phyloP scores from a whole-genome alignment of 1,140 invertebrate genomes.

The Atopsyche davidsoni region DNA sequence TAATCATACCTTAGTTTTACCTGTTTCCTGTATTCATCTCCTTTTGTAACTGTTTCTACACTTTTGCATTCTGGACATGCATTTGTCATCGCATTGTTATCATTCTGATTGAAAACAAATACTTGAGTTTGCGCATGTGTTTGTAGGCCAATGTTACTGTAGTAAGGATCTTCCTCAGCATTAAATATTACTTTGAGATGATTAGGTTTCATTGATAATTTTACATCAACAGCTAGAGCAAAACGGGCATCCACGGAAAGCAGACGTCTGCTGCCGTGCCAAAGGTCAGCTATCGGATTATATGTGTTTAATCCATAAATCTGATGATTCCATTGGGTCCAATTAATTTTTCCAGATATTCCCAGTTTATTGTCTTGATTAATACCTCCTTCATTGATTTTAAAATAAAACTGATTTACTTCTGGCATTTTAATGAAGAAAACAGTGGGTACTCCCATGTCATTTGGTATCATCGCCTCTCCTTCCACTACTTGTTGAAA shows the following conservation, averaged over 20 bases:
- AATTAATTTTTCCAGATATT: constrained; percentile 8
- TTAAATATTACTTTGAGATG: constrained; percentile 4
- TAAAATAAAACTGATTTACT: too few species aligned
- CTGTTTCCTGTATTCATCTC: constrained; percentile 31
- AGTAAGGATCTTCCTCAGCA: background rate
- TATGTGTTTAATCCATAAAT: constrained; percentile 34
- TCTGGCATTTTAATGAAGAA: constrained; percentile 34
- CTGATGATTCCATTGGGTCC: constrained; percentile 17
- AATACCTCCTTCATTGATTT: too few species aligned
- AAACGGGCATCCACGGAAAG: constrained; percentile 31
- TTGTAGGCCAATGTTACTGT: constrained; percentile 29
- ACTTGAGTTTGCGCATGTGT: constrained; percentile 32
- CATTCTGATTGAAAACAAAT: constrained; percentile 32
- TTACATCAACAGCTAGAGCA: constrained; percentile 33
- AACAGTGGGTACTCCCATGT: constrained; percentile 40
- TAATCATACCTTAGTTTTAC: constrained; percentile 24
- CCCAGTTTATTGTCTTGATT: background rate
- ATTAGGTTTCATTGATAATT: constrained; percentile 27
- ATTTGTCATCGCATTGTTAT: too few species aligned
- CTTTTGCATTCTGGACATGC: constrained; percentile 26
- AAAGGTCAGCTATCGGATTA: constrained; percentile 38
- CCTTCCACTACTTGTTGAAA: constrained; percentile 23
- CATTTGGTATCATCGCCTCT: constrained; percentile 34
- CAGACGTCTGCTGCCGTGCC: constrained; percentile 36
- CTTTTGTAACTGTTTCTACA: constrained; percentile 34